Base-by-base conservation (phyloP, 2,888 invertebrate species). In the Hedya salicella region DNA sequence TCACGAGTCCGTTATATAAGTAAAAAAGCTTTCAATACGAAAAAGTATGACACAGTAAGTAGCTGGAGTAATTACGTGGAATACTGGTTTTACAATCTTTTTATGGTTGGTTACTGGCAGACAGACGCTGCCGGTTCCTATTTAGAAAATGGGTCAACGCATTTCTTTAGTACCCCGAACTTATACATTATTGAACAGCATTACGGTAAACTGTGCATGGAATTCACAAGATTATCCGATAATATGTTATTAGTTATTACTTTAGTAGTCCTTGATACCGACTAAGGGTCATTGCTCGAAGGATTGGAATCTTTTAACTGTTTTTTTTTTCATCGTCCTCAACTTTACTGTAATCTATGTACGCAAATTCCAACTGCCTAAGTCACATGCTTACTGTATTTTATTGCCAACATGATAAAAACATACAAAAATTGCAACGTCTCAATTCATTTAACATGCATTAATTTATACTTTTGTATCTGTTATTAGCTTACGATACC, bases 21-120 rank as follows among this genome's bases (percentile, higher is more conserved):
- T 14, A 42, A 42, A 25, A 56, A 25, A 56, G 39, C 9, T 13
- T 17, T 36, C 6, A 17, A 16, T 11, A 9, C 16, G 36, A 39
- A 53, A 53, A 36, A 53, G 16, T 14, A 53, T n/a, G 32, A 6
- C 36, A 13, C 36, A 13, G 13, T 17, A 2, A 13, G 5, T 13
- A 19, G 13, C n/a, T 19, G n/a, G n/a, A 53, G 19, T 13, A 19
- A 19, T 53, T 39, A 53, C 39, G 16, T 19, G 52, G 13, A 53
- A 19, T 36, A 36, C 36, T 13, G 36, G 36, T 53, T 53, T 53
- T 53, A 53, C 52, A 52, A 11, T 36, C 52, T 36, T 53, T 53
- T 32, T 56, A 42, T 16, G 4, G 54, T 8, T 16, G 4, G 54
- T 8, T 25, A 42, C 25, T 14, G 16, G 54, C 13, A 25, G 11